phyloP scores from a whole-genome alignment of 2,113 vertebrate species.

The Thunnus maccoyii region DNA sequence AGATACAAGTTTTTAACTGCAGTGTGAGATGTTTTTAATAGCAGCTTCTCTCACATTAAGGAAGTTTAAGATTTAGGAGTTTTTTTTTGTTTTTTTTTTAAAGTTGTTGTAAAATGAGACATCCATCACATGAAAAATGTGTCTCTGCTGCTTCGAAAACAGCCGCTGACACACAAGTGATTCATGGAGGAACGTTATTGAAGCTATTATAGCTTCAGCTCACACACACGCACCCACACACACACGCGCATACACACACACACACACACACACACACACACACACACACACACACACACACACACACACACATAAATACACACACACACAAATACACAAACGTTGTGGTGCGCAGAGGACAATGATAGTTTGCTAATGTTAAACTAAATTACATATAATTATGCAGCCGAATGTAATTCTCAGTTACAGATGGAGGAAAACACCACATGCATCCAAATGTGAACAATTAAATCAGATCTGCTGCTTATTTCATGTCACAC shows the following conservation, averaged over 20 bases:
- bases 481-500: background rate
- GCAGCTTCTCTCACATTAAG: background rate
- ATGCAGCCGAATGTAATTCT: constrained; percentile 13
- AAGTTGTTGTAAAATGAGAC: constrained; percentile 23
- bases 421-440: constrained; percentile 32
- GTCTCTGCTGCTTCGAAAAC: constrained; percentile 19
- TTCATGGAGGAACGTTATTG: constrained; percentile 34
- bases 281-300: background rate
- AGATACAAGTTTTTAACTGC: background rate
- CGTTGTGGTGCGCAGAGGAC: background rate
- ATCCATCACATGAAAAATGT: constrained; percentile 40
- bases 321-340: background rate
- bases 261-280: background rate
- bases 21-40: background rate
- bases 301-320: background rate
- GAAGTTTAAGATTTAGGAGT: background rate
- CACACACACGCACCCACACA: background rate
- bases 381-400: constrained; percentile 42
- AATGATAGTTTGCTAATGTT: constrained; percentile 19
- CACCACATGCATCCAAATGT: constrained; percentile 5
- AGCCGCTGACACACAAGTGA: constrained; percentile 28
- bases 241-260: background rate
- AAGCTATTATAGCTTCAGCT: constrained; percentile 15
- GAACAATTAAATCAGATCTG: constrained; percentile 15
- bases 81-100: background rate